Evolutionary conservation across 2,797 vertebrate genomes (phyloP).

Genomic region (Sebastes flavidus): DNA sequence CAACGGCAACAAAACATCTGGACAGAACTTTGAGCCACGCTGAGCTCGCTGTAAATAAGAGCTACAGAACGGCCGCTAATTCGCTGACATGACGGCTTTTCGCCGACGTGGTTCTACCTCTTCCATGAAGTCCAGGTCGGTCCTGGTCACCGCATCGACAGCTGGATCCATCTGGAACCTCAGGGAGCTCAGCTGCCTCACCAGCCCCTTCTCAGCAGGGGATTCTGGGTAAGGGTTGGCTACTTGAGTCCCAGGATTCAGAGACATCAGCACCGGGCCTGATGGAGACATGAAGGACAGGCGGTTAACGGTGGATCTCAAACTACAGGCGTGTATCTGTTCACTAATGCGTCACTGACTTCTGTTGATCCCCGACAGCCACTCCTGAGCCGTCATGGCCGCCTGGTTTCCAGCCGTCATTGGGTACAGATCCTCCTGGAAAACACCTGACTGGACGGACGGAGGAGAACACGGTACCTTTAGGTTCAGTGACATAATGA

Average conservation of each 20-base stretch:
- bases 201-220: constrained; percentile 41
- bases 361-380: constrained; percentile 88
- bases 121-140: constrained; percentile 19
- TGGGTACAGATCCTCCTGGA: constrained; percentile 92
- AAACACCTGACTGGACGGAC: constrained; percentile 83
- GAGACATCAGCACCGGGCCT: constrained; percentile 87
- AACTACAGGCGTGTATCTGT: too few relatives aligned
- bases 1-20: not conserved
- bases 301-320: too few relatives aligned
- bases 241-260: constrained; percentile 80
- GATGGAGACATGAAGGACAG: not conserved
- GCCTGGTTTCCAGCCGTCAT: constrained; percentile 86
- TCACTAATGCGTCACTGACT: constrained; percentile 72
- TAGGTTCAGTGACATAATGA: not conserved
- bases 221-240: constrained; percentile 64
- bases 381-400: constrained; percentile 88
- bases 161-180: constrained; percentile 7
- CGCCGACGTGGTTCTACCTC: not conserved
- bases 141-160: not conserved
- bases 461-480: not conserved
- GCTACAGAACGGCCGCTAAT: not conserved
- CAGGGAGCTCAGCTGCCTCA: constrained; percentile 15
- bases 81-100: too few relatives aligned
- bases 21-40: too few relatives aligned
- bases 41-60: not conserved